Percentiles rank a stretch among this genome's conserved stretches.
Conservation (phyloP, 2,797 vertebrate species). For the Pyrocephalus nanus region DNA sequence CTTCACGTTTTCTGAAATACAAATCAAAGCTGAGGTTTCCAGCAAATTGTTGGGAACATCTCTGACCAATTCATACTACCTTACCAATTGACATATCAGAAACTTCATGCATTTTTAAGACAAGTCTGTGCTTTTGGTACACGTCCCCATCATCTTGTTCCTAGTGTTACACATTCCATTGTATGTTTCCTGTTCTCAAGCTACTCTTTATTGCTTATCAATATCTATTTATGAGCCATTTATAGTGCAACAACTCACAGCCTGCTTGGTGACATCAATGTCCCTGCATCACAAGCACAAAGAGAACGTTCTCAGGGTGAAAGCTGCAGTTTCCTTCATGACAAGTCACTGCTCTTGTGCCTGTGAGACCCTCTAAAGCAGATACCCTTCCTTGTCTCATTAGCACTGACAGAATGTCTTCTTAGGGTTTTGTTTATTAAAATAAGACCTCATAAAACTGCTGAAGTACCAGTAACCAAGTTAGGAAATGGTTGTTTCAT, state of each 20-base stretch:
- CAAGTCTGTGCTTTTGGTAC: not conserved
- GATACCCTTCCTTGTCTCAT: not conserved
- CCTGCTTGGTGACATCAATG: not conserved
- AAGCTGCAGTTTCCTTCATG: not conserved
- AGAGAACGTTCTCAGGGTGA: not conserved
- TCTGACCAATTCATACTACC: not conserved
- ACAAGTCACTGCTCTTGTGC: not conserved
- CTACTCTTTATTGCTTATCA: not conserved
- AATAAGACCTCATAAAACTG: not conserved
- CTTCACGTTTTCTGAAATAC: not conserved
- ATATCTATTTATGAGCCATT: not conserved
- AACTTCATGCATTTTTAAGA: not conserved
- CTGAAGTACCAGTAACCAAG: not conserved
- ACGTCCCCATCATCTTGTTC: not conserved
- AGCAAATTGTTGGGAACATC: not conserved
- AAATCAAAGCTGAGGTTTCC: not conserved
- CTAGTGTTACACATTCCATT: not conserved
- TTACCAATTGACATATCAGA: not conserved
- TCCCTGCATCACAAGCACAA: not conserved
- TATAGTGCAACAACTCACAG: not conserved
- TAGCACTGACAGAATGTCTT: not conserved
- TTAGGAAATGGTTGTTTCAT: not conserved
- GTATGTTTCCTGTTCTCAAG: not conserved
- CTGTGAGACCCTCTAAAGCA: not conserved
- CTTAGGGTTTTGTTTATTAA: not conserved